Evolutionary conservation across 2,797 vertebrate species (phyloP).

Genomic region (Periparus ater): DNA sequence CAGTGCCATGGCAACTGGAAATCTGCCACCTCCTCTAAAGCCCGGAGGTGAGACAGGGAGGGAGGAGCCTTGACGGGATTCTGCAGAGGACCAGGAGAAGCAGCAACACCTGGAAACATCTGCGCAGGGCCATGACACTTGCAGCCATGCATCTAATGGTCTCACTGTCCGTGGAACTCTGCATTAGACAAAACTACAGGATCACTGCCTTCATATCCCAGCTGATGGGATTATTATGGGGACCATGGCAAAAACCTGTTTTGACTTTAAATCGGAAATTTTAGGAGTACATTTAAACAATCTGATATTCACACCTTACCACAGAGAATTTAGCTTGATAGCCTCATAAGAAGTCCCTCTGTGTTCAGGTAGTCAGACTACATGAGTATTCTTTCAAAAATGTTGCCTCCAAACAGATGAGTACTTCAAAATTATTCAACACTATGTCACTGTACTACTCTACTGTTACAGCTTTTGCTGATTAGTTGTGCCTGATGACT

Average conservation of each 20-base stretch:
- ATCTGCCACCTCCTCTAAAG: not conserved
- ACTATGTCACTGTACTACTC: not conserved
- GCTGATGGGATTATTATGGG: not conserved
- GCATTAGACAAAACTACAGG: not conserved
- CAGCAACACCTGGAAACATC: not conserved
- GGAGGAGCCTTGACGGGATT: fast-evolving
- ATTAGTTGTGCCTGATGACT: not conserved
- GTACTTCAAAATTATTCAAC: not conserved
- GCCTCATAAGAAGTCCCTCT: not conserved
- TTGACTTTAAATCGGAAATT: not conserved
- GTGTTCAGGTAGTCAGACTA: not conserved
- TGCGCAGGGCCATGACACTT: not conserved
- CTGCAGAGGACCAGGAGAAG: not conserved
- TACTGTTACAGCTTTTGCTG: not conserved
- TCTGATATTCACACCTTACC: not conserved
- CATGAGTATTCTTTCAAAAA: not conserved
- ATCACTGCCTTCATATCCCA: not conserved
- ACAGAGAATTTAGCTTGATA: not conserved
- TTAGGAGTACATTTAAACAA: not conserved
- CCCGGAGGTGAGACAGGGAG: not conserved
- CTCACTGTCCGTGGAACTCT: not conserved
- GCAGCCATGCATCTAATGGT: not conserved
- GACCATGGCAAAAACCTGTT: not conserved
- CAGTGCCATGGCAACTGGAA: not conserved
- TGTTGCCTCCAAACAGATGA: not conserved